A percentile compares a stretch with the other conserved stretches of the same genome.
phyloP scores from a whole-genome alignment of 2,888 invertebrate genomes.

The Thecophora atra region DNA sequence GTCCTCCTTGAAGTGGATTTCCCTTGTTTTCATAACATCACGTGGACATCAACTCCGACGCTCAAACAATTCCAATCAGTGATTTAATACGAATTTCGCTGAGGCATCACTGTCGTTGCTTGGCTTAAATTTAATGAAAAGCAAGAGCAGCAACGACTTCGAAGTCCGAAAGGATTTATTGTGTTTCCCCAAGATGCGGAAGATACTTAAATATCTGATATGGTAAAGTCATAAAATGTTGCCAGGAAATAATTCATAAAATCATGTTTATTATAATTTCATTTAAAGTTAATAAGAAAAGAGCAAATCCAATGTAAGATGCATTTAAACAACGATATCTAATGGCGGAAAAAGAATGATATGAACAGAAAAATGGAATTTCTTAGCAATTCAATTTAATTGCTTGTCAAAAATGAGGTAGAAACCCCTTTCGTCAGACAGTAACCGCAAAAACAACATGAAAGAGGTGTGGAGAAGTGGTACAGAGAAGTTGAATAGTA shows the following conservation, averaged over 20 bases:
- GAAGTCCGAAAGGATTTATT: neutral
- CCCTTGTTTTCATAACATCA: neutral
- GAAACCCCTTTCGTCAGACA: neutral
- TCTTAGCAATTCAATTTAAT: slow-evolving; percentile 23
- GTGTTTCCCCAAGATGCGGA: neutral
- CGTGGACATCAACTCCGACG: neutral
- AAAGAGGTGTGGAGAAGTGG: neutral
- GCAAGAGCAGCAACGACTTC: neutral
- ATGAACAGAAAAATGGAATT: neutral
- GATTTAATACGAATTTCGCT: neutral
- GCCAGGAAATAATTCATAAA: no score
- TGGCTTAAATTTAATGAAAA: neutral
- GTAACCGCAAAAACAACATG: neutral
- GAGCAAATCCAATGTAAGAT: no score
- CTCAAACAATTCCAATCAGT: neutral
- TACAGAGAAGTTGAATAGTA: neutral
- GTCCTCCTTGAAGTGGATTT: neutral
- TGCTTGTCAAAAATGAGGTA: slow-evolving; percentile 10
- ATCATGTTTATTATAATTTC: no score
- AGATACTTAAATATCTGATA: neutral
- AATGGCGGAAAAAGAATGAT: no score
- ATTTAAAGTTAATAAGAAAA: no score
- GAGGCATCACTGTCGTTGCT: no score
- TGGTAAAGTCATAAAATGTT: no score
- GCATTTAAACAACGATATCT: no score